Conservation (phyloP, 2,888 invertebrate genomes). For the Adelphocoris suturalis region DNA sequence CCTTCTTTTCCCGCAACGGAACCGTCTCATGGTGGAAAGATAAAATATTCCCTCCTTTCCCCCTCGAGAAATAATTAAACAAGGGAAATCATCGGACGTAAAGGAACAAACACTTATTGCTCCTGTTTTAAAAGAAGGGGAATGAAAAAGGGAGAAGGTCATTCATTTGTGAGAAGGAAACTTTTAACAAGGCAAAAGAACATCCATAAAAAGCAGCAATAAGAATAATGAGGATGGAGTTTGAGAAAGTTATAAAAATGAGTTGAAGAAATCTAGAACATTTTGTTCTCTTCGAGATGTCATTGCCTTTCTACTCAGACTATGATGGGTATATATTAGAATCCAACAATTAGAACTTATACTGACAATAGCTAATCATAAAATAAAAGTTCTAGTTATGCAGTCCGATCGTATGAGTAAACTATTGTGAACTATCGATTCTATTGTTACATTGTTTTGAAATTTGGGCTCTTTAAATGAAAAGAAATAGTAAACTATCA, state of each 20-base stretch:
- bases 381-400: too few relatives aligned
- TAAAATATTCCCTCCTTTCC: neutral
- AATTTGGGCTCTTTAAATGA: too few relatives aligned
- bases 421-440: too few relatives aligned
- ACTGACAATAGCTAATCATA: too few relatives aligned
- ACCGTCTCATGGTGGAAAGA: constrained; percentile 27
- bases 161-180: constrained; percentile 35
- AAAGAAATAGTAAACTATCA: too few relatives aligned
- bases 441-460: too few relatives aligned
- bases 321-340: too few relatives aligned
- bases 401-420: too few relatives aligned
- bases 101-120: constrained; percentile 39
- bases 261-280: constrained; percentile 17
- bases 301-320: neutral
- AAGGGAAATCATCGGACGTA: constrained; percentile 20
- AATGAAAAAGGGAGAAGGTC: constrained; percentile 5
- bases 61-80: constrained; percentile 35
- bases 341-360: too few relatives aligned
- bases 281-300: neutral
- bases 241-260: neutral
- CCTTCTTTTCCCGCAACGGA: neutral
- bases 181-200: constrained; percentile 33
- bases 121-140: constrained; percentile 26
- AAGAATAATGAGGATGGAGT: constrained; percentile 26
- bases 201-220: constrained; percentile 36